Evolutionary conservation across 1,140 invertebrate genomes (phyloP).

Genomic region (Amyelois transitella): DNA sequence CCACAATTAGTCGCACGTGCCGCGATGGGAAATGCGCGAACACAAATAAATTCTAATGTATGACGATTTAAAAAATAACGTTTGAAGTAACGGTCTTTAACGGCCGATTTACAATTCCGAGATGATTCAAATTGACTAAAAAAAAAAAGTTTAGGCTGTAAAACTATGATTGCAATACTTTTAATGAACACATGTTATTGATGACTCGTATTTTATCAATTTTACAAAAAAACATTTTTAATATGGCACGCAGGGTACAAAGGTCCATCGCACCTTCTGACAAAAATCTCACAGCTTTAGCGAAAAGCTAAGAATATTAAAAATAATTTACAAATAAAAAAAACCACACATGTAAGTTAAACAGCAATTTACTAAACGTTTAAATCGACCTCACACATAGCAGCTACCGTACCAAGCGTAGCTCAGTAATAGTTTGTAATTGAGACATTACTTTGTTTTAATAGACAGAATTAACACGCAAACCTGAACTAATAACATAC

Average conservation of each 20-base stretch:
- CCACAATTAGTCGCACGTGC: conserved; percentile 64
- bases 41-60: conserved; percentile 61
- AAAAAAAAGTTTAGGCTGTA: no score
- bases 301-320: no score
- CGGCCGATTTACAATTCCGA: neutral
- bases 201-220: no score
- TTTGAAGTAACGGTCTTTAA: conserved; percentile 7
- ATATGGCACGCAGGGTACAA: no score
- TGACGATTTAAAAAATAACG: conserved; percentile 28
- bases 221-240: no score
- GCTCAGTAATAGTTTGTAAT: neutral
- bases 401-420: neutral
- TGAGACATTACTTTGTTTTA: neutral
- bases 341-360: neutral
- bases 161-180: no score
- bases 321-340: neutral
- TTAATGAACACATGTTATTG: no score
- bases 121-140: no score
- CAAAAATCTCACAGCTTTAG: no score
- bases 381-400: neutral
- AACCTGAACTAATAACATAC: neutral
- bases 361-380: neutral
- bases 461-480: neutral
- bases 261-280: no score
- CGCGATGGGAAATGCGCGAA: conserved; percentile 42